Percentiles rank a stretch among this genome's conserved stretches.
These are phyloP conservation scores for Epizoanthus stellaris DNA, from an alignment of 92 coral and sea anemone species.

Conservation along the genomic window DNA sequence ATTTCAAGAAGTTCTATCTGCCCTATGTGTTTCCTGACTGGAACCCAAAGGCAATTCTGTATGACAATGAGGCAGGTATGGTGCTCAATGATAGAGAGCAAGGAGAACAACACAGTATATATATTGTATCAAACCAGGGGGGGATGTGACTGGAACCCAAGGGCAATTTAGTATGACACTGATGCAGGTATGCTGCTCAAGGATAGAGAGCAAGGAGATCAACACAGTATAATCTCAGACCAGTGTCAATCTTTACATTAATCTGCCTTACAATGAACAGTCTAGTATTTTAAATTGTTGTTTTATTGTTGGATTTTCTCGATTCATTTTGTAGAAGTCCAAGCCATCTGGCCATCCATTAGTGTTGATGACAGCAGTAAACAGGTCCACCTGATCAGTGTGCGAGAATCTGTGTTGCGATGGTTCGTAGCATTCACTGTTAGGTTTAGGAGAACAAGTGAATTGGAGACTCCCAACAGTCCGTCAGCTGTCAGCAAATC, in stretches of 20 bases:
- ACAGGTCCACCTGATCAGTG: conserved; percentile 55
- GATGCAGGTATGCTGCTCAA: conserved; percentile 63
- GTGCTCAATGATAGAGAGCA: too few species aligned
- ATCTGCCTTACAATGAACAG: too few species aligned
- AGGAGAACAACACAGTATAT: too few species aligned
- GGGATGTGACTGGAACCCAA: conserved; percentile 77
- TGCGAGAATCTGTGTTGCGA: conserved; percentile 88
- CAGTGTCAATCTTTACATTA: too few species aligned
- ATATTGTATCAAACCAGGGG: too few species aligned
- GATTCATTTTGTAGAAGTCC: conserved; percentile 58
- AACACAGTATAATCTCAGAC: too few species aligned
- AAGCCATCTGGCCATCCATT: conserved; percentile 59
- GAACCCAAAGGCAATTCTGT: conserved; percentile 81
- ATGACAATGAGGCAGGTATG: conserved; percentile 84
- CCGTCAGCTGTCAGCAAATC: conserved; percentile 69
- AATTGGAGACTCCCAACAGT: conserved; percentile 57
- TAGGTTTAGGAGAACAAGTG: conserved; percentile 75
- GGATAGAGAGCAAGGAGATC: too few species aligned
- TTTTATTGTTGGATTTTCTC: background rate
- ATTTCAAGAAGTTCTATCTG: conserved; percentile 88
- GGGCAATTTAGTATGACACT: conserved; percentile 71
- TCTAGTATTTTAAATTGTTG: too few species aligned
- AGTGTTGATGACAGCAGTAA: conserved; percentile 39
- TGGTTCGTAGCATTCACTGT: conserved; percentile 97
- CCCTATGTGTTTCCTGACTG: conserved; percentile 90